These are phyloP conservation scores for Limnephilus lunatus DNA, from an alignment of 2,888 invertebrate genomes.

Conservation along the genomic window DNA sequence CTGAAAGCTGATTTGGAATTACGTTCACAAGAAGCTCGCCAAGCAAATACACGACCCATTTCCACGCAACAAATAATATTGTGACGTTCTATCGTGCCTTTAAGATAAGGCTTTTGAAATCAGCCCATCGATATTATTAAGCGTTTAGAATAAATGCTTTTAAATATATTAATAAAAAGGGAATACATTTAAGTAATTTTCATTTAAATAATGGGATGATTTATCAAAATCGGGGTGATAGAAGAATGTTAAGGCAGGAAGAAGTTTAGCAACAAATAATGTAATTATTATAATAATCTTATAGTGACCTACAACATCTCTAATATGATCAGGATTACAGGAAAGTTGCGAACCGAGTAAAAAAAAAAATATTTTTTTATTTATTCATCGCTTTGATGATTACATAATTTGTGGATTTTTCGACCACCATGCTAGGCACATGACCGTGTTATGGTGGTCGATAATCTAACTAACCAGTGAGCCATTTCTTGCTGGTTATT, in stretches of 20 bases:
- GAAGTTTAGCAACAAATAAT: no score
- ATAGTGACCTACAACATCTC: no score
- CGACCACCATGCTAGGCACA: no score
- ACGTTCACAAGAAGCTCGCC: background rate
- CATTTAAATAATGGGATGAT: background rate
- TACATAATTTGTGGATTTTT: no score
- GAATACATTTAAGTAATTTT: background rate
- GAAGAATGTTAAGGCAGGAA: background rate
- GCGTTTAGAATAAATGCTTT: background rate
- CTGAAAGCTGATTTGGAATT: background rate
- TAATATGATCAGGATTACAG: background rate
- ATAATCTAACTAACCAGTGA: no score
- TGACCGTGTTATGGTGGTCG: no score
- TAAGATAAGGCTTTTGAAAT: background rate
- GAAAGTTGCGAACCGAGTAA: background rate
- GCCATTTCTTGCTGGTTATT: no score
- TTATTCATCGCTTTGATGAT: no score
- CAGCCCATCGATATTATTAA: background rate
- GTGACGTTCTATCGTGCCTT: background rate
- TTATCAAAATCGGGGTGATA: background rate
- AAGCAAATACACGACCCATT: background rate
- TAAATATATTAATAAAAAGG: background rate
- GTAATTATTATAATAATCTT: no score
- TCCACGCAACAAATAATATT: conserved; percentile 2
- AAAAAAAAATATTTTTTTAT: background rate